phyloP scores from a whole-genome alignment of 1,140 invertebrate genomes.

The Drosophila subobscura region DNA sequence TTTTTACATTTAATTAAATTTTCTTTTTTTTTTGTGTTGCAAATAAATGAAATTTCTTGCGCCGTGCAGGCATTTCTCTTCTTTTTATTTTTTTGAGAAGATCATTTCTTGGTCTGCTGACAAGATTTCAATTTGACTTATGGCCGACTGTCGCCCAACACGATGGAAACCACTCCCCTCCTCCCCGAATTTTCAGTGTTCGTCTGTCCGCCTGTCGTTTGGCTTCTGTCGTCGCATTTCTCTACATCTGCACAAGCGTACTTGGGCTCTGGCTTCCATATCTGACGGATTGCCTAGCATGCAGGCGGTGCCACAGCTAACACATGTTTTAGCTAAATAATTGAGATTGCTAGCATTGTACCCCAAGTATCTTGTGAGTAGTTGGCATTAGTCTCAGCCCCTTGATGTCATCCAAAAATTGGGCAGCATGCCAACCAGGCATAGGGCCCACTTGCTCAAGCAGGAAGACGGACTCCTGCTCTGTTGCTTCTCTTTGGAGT shows the following conservation, averaged over 20 bases:
- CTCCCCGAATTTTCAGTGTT: background rate
- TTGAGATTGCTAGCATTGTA: constrained; percentile 65
- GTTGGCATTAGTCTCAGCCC: constrained; percentile 64
- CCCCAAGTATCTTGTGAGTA: constrained; percentile 28
- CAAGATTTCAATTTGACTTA: constrained; percentile 71
- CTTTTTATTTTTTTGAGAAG: constrained; percentile 3
- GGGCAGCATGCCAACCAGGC: constrained; percentile 52
- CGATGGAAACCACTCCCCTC: constrained; percentile 41
- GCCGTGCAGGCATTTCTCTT: constrained; percentile 9
- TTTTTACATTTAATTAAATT: constrained; percentile 50
- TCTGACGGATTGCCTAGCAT: constrained; percentile 71
- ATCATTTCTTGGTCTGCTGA: constrained; percentile 67
- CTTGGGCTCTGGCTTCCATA: constrained; percentile 20
- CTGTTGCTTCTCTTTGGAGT: constrained; percentile 9
- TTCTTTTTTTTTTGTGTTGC: constrained; percentile 17
- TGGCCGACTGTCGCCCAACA: constrained; percentile 36
- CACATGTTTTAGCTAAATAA: constrained; percentile 76
- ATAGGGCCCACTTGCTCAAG: constrained; percentile 14
- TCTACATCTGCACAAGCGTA: constrained; percentile 30
- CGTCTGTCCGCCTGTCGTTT: background rate
- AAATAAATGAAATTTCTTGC: constrained; percentile 42
- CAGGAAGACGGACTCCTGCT: constrained; percentile 10
- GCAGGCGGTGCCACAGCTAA: constrained; percentile 62
- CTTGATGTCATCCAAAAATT: constrained; percentile 39
- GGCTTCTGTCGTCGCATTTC: background rate